phyloP scores from a whole-genome alignment of 2,888 invertebrate species.

The Drosophila prolongata region DNA sequence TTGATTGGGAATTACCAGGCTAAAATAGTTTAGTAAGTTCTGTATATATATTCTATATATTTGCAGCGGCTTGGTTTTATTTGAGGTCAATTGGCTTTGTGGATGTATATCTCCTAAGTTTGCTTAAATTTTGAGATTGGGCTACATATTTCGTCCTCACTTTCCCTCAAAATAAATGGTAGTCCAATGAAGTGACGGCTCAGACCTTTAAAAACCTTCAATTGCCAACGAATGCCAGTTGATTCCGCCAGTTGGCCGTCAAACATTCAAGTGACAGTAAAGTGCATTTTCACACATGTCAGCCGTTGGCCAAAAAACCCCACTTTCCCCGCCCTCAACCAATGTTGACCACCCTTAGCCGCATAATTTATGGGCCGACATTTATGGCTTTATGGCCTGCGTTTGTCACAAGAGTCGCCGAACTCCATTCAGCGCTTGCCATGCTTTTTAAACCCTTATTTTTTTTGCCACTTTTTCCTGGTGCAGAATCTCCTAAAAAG shows the following conservation, averaged over 20 bases:
- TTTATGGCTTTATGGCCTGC: slow-evolving; percentile 75
- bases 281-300: slow-evolving; percentile 77
- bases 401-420: slow-evolving; percentile 51
- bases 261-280: slow-evolving; percentile 69
- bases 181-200: slow-evolving; percentile 21
- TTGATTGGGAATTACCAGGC: too few species aligned
- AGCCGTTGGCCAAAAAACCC: slow-evolving; percentile 42
- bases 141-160: background rate
- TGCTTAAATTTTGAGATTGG: too few species aligned
- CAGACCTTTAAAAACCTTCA: slow-evolving; percentile 21
- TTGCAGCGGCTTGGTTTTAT: too few species aligned
- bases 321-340: background rate
- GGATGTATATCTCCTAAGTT: too few species aligned
- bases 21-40: too few species aligned
- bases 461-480: slow-evolving; percentile 7
- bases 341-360: slow-evolving; percentile 31
- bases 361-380: slow-evolving; percentile 73
- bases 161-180: slow-evolving; percentile 9
- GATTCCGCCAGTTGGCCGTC: slow-evolving; percentile 29
- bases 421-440: slow-evolving; percentile 1
- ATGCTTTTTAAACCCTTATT: slow-evolving; percentile 9
- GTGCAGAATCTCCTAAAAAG: background rate
- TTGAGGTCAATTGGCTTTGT: too few species aligned
- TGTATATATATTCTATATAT: too few species aligned
- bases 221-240: slow-evolving; percentile 8